Conservation (phyloP, 2,888 invertebrate genomes). For the Catocala fraxini region DNA sequence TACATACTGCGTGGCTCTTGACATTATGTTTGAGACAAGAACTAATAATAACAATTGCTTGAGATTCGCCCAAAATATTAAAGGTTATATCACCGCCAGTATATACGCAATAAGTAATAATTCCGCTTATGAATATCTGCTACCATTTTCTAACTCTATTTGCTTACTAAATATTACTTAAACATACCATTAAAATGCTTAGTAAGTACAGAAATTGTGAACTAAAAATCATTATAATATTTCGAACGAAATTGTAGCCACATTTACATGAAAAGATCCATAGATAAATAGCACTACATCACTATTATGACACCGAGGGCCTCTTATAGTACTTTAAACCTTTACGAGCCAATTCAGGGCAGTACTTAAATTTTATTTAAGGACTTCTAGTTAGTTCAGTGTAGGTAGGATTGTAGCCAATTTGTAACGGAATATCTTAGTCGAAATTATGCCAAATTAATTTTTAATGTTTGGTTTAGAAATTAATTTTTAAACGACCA, state of each 20-base stretch:
- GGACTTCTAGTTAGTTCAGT: slow-evolving; percentile 31
- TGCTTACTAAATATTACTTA: not conserved
- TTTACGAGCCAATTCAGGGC: slow-evolving; percentile 41
- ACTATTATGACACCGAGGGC: slow-evolving; percentile 14
- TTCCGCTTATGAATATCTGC: no score
- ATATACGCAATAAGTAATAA: no score
- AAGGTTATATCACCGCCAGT: no score
- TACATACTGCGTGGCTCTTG: no score
- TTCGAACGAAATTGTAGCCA: no score
- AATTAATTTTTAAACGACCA: not conserved
- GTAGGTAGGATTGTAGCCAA: slow-evolving; percentile 28
- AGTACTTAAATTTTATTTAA: slow-evolving; percentile 53
- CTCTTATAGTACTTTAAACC: slow-evolving; percentile 44
- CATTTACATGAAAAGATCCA: no score
- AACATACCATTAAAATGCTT: no score
- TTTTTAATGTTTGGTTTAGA: slow-evolving; percentile 18
- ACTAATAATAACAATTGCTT: no score
- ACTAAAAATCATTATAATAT: no score
- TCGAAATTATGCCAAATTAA: slow-evolving; percentile 19
- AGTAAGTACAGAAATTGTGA: no score
- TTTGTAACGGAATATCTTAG: slow-evolving; percentile 44
- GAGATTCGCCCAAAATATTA: no score
- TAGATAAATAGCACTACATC: not conserved
- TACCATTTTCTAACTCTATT: not conserved
- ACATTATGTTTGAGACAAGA: no score